Percentiles rank a stretch among this genome's conserved stretches.
These are phyloP conservation scores for Leptodactylus fuscus DNA, from an alignment of 2,113 vertebrate genomes.

Conservation along the genomic window DNA sequence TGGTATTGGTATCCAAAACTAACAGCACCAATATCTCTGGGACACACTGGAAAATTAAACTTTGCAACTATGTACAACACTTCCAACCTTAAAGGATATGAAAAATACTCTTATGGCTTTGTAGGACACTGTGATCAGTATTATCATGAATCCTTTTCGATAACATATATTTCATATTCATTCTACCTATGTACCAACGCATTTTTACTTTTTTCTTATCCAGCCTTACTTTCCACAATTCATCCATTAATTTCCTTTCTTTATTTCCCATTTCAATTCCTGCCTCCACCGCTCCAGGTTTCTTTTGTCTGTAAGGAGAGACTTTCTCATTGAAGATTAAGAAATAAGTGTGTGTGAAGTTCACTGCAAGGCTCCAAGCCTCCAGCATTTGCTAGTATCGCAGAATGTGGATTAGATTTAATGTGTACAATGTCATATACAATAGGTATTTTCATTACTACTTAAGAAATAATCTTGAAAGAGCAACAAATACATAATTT, in stretches of 20 bases:
- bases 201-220: no score
- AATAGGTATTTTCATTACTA: conserved; percentile 20
- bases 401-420: conserved; percentile 10
- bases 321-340: conserved; percentile 23
- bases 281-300: neutral
- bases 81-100: no score
- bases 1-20: no score
- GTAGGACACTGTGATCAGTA: neutral
- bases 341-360: conserved; percentile 25
- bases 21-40: no score
- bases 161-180: neutral
- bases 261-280: neutral
- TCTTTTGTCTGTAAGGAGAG: neutral
- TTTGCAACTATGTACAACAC: no score
- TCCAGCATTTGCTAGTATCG: conserved; percentile 1
- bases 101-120: neutral
- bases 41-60: no score
- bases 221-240: neutral
- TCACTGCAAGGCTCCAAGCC: neutral
- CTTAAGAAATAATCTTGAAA: conserved; percentile 33
- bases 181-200: no score
- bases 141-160: neutral
- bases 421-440: conserved; percentile 7
- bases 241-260: neutral
- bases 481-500: conserved; percentile 8